phyloP scores from a whole-genome alignment of 2,113 vertebrate species.

The Bothrops jararaca region DNA sequence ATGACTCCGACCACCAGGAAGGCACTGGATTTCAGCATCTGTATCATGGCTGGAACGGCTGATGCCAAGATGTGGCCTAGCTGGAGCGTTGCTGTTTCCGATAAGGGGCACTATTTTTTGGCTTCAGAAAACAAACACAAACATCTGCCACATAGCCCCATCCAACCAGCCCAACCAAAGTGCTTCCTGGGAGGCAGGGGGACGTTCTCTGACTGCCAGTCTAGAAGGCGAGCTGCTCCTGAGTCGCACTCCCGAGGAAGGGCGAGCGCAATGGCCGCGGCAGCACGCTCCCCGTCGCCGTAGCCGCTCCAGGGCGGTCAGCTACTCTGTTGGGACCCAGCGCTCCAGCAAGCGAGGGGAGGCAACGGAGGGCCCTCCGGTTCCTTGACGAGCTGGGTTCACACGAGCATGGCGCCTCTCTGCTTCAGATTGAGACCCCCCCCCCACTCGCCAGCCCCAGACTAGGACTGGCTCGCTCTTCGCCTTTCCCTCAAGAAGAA shows the following conservation, averaged over 20 bases:
- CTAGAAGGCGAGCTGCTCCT: not conserved
- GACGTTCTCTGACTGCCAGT: not conserved
- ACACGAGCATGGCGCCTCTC: not conserved
- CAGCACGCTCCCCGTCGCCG: too few species aligned
- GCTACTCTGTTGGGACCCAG: not conserved
- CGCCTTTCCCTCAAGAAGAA: not conserved
- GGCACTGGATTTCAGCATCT: not conserved
- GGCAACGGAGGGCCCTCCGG: not conserved
- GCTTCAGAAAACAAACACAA: not conserved
- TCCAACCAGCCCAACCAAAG: not conserved
- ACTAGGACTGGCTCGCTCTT: not conserved
- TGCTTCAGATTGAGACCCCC: not conserved
- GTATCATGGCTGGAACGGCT: not conserved
- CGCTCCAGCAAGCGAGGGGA: not conserved
- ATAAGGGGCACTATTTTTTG: not conserved
- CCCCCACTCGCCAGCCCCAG: not conserved
- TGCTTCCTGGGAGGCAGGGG: not conserved
- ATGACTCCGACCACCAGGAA: not conserved
- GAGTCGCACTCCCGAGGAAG: not conserved
- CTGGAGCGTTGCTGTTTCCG: not conserved
- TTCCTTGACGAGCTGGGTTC: not conserved
- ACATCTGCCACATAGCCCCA: not conserved
- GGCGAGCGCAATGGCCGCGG: not conserved
- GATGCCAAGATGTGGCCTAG: not conserved
- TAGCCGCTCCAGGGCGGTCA: not conserved